Evolutionary conservation across 2,797 vertebrate species (phyloP).

Genomic region (Momotus momota): DNA sequence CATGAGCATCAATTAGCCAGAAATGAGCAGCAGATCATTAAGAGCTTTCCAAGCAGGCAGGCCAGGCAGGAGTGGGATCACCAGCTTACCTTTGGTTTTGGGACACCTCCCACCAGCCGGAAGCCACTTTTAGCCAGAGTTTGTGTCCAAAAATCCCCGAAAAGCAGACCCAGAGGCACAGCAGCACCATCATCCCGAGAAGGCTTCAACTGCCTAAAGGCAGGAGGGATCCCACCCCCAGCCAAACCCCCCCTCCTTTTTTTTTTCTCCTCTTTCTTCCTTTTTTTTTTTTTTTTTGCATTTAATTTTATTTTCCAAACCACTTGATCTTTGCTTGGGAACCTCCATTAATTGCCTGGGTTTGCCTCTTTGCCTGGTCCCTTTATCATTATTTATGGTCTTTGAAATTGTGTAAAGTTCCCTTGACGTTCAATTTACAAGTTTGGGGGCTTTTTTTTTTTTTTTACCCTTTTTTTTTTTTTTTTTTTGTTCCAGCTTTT

Average conservation of each 20-base stretch:
- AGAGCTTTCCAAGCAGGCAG: neutral
- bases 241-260: neutral
- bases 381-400: constrained; percentile 85
- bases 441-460: constrained; percentile 74
- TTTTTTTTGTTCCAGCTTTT: constrained; percentile 76
- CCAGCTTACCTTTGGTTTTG: fast-evolving
- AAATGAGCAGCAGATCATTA: fast-evolving
- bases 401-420: constrained; percentile 82
- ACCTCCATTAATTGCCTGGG: constrained; percentile 83
- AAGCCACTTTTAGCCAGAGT: fast-evolving
- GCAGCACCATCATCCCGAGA: neutral
- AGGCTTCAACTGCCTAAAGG: constrained; percentile 1
- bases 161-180: neutral
- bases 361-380: constrained; percentile 77
- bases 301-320: constrained; percentile 74
- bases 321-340: constrained; percentile 83
- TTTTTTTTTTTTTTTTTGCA: fast-evolving
- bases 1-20: neutral
- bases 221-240: neutral
- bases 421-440: constrained; percentile 85
- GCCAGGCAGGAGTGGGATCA: neutral
- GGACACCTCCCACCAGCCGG: neutral
- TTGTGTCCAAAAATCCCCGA: neutral
- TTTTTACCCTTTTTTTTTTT: constrained; percentile 58
- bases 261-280: fast-evolving